phyloP scores from a whole-genome alignment of 2,113 vertebrate species.

The Bubo bubo region DNA sequence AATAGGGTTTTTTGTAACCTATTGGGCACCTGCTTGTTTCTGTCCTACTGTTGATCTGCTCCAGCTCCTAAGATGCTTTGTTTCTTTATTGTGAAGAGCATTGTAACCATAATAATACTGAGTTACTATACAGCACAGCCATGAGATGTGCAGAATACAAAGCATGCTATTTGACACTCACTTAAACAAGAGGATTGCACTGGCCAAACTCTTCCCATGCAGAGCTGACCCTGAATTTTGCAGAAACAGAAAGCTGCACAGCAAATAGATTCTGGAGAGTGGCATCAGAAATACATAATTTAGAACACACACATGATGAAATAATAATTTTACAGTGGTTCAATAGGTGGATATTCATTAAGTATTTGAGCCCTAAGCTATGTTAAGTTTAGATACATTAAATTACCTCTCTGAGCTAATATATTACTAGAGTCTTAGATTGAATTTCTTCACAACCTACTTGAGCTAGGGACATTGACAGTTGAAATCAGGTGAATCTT shows the following conservation, averaged over 20 bases:
- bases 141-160: rapidly evolving
- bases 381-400: neutral
- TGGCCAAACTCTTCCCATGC: neutral
- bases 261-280: neutral
- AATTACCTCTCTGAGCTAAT: neutral
- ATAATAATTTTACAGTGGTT: neutral
- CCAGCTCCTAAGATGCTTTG: neutral
- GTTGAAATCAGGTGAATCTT: neutral
- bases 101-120: neutral
- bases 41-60: neutral
- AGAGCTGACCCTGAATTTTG: neutral
- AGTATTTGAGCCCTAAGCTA: neutral
- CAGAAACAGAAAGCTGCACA: neutral
- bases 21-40: neutral
- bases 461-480: neutral
- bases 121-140: neutral
- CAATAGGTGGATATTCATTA: neutral
- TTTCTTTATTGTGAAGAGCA: neutral
- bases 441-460: neutral
- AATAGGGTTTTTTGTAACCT: neutral
- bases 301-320: neutral
- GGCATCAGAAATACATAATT: neutral
- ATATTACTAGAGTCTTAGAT: neutral
- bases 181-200: rapidly evolving
- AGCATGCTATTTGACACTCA: neutral